Evolutionary conservation across 2,797 vertebrate genomes (phyloP).

Genomic region (Australoheros facetus): DNA sequence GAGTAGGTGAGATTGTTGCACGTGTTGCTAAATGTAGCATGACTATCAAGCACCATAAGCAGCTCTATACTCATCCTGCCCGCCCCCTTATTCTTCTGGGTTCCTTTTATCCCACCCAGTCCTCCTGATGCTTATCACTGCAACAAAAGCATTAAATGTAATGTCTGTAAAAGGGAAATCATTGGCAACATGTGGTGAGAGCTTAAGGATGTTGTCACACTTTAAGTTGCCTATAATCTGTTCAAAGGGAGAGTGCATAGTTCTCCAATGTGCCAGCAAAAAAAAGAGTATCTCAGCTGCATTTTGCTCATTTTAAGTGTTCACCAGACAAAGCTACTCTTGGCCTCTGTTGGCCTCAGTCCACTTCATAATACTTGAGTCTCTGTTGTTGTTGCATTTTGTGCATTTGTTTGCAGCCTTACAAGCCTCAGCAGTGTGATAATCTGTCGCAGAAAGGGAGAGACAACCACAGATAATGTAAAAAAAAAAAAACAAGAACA

Average conservation of each 20-base stretch:
- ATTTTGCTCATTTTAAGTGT: conserved; percentile 62
- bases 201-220: conserved; percentile 91
- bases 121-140: conserved; percentile 82
- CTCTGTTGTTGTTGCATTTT: background rate
- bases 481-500: conserved; percentile 49
- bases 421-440: conserved; percentile 56
- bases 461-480: conserved; percentile 39
- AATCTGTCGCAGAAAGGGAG: conserved; percentile 54
- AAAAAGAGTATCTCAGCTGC: conserved; percentile 55
- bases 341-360: conserved; percentile 43
- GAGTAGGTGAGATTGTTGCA: conserved; percentile 74
- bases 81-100: conserved; percentile 41
- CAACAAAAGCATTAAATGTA: conserved; percentile 84
- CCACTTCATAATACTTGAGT: conserved; percentile 35
- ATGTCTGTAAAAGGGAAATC: conserved; percentile 85
- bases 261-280: conserved; percentile 75
- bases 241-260: conserved; percentile 84
- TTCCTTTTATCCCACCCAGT: conserved; percentile 81
- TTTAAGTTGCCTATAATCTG: conserved; percentile 89
- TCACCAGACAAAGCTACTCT: conserved; percentile 65
- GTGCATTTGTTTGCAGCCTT: conserved; percentile 31
- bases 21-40: conserved; percentile 78
- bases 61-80: conserved; percentile 44
- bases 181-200: conserved; percentile 85
- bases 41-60: conserved; percentile 76